Evolutionary conservation across 1,140 invertebrate genomes (phyloP).

Genomic region (Goniozus legneri): DNA sequence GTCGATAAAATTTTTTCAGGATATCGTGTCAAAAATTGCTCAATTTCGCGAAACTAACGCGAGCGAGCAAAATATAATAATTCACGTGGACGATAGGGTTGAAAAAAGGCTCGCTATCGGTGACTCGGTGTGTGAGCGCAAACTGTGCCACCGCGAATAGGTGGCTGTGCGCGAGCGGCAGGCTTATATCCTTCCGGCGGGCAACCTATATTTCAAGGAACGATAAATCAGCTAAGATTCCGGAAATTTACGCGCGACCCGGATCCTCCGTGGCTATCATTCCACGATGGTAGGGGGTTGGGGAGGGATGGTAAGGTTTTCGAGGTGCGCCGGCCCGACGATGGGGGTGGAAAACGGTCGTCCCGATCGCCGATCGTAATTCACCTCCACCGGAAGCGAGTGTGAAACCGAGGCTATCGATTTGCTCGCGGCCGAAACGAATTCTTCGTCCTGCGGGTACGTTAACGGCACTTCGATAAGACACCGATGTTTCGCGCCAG

Average conservation of each 20-base stretch:
- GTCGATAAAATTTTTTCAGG: too few species aligned
- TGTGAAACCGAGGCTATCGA: conserved; percentile 13
- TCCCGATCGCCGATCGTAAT: conserved; percentile 16
- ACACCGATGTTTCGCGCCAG: too few species aligned
- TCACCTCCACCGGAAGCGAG: conserved; percentile 1
- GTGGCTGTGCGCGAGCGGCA: conserved; percentile 10
- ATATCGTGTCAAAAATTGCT: too few species aligned
- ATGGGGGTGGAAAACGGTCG: too few species aligned
- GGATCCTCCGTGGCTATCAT: conserved; percentile 23
- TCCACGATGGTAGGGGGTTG: conserved; percentile 3
- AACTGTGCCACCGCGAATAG: conserved; percentile 27
- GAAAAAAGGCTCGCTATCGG: too few species aligned
- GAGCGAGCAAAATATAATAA: too few species aligned
- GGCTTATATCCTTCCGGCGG: conserved; percentile 17
- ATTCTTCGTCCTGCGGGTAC: conserved; percentile 10
- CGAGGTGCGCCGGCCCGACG: too few species aligned
- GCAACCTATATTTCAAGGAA: conserved; percentile 33
- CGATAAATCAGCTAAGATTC: conserved; percentile 37
- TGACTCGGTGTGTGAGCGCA: conserved; percentile 19
- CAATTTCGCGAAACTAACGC: too few species aligned
- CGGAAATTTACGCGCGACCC: conserved; percentile 35
- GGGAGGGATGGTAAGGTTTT: not conserved
- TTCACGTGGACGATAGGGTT: too few species aligned
- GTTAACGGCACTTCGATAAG: not conserved
- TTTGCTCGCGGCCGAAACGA: conserved; percentile 8